Evolutionary conservation across 2,797 vertebrate species (phyloP), one percentile per base, ranked within the genome.

Genomic region (Morelia viridis): DNA sequence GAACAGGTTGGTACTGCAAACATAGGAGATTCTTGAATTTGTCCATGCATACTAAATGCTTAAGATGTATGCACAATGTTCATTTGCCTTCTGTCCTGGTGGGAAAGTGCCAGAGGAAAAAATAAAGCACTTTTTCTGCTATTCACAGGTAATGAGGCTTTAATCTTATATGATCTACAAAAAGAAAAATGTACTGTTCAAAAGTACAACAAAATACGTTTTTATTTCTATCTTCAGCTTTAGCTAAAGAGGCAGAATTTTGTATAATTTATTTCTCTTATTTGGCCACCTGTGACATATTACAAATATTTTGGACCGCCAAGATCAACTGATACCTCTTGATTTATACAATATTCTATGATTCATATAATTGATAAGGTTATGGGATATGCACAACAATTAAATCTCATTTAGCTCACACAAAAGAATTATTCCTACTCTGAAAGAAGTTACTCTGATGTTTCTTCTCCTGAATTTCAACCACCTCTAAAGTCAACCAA

Each of bases 1-100:
- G 94, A 99, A 98, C 96, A 99, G 97, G 96, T 95, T 98, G 97
- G 97, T 95, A 96, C 98, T 97, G 88, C 98, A 98, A 96, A 97
- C 97, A 97, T 97, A 96, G 96, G 98, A 99, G 97, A 99, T 97
- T 97, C 98, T 98, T 0, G 98, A 97, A 97, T 96, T 98, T 96
- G 98, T 98, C 98, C 98, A 98, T 97, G 99, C 98, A 98, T 99
- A 99, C 96, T 99, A 98, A 98, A 99, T 97, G 93, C 96, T 98
- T 90, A 98, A 96, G 96, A 99, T 97, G 96, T 99, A 98, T 91
- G 98, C 98, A 96, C 98, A 98, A 96, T 98, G 98, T 85, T 98
- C 98, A 94, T 99, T 98, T 60, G 99, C 99, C 98, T 97, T 99
- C 98, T 99, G 98, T 96, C 96, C 96, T 76, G 99, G 97, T 89